These are phyloP conservation scores for Ciconia maguari DNA, from an alignment of 2,113 vertebrate species.

Conservation along the genomic window DNA sequence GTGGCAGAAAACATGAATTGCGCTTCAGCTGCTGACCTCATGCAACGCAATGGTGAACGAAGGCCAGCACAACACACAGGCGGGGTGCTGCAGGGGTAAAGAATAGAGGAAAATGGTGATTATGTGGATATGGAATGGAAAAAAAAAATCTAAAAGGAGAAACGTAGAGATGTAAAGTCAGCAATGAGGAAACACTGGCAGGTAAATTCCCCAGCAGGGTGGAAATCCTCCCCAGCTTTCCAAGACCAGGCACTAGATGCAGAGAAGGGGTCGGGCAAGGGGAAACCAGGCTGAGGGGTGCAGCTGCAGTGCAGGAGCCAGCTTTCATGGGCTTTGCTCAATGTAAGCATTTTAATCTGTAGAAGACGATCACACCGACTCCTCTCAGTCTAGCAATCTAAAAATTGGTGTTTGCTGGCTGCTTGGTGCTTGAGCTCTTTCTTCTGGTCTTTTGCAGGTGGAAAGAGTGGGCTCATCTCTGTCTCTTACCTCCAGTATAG, in stretches of 20 bases:
- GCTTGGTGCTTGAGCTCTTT: background rate
- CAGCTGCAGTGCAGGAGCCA: background rate
- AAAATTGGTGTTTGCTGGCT: background rate
- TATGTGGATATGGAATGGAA: rapidly evolving
- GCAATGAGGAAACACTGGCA: background rate
- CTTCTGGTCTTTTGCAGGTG: background rate
- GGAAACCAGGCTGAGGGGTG: background rate
- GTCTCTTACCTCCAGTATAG: background rate
- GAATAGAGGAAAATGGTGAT: rapidly evolving
- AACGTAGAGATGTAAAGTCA: background rate
- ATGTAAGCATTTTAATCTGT: background rate
- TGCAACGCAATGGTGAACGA: rapidly evolving
- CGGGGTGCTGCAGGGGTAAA: no score
- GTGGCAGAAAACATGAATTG: rapidly evolving
- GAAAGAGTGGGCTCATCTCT: background rate
- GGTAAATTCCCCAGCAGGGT: background rate
- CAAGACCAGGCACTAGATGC: rapidly evolving
- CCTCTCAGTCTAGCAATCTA: no score
- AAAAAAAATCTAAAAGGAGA: rapidly evolving
- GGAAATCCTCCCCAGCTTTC: background rate
- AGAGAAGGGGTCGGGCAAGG: background rate
- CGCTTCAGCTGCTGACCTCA: rapidly evolving
- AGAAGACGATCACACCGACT: background rate
- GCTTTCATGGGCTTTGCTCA: background rate
- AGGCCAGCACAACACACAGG: rapidly evolving